phyloP scores from a whole-genome alignment of 2,888 invertebrate species.

The Perdita meconis region DNA sequence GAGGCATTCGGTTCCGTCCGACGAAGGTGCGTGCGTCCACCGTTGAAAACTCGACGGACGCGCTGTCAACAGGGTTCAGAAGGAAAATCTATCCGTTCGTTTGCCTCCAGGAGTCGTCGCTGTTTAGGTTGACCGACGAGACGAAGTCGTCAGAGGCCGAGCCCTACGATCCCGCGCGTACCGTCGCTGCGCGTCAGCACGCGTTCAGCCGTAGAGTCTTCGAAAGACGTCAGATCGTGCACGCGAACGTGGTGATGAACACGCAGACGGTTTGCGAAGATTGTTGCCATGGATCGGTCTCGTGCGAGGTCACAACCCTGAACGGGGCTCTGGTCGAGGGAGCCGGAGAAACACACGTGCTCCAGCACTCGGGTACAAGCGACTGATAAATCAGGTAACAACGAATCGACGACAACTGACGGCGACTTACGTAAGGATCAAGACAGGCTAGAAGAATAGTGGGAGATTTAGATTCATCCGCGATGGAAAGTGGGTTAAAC shows the following conservation, averaged over 20 bases:
- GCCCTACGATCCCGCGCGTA: background rate
- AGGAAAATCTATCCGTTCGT: too few species aligned
- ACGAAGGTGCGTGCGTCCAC: background rate
- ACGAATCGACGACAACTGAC: slow-evolving; percentile 42
- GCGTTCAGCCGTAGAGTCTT: background rate
- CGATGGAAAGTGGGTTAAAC: slow-evolving; percentile 52
- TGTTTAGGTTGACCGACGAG: slow-evolving; percentile 31
- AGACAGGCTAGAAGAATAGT: slow-evolving; percentile 28
- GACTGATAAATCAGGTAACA: slow-evolving; percentile 69
- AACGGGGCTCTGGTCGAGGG: background rate
- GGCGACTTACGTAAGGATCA: slow-evolving; percentile 62
- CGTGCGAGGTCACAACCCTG: background rate
- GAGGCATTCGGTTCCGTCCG: slow-evolving; percentile 10
- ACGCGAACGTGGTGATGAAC: background rate
- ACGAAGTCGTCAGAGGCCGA: background rate
- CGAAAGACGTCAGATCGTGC: background rate
- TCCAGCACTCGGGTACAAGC: slow-evolving; percentile 19
- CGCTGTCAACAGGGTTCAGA: too few species aligned
- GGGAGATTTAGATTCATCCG: slow-evolving; percentile 43
- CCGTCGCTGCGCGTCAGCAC: slow-evolving; percentile 40
- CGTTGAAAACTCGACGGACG: background rate
- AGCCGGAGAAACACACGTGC: slow-evolving; percentile 24
- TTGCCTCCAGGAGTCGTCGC: slow-evolving; percentile 7
- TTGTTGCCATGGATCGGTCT: slow-evolving; percentile 10
- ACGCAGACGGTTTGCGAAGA: background rate